A percentile compares a stretch with the other conserved stretches of the same genome.
Evolutionary conservation across 2,113 vertebrate species (phyloP).

Genomic region (Phalacrocorax aristotelis): DNA sequence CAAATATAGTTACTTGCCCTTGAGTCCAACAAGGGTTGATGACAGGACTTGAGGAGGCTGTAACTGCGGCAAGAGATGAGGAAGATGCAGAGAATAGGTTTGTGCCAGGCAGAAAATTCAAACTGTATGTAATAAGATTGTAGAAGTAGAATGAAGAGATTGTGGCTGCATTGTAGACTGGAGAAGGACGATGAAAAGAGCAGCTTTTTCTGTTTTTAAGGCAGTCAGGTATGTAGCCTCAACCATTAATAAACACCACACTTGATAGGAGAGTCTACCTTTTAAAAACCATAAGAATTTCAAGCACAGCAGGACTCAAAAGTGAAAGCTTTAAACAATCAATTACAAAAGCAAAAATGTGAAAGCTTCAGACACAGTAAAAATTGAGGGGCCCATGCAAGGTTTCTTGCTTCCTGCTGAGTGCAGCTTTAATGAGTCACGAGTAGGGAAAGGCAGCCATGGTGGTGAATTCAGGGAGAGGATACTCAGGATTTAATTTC

Average conservation of each 20-base stretch:
- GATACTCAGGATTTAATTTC: not conserved
- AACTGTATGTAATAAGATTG: not conserved
- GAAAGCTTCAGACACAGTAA: not conserved
- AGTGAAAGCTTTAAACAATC: conserved; percentile 1
- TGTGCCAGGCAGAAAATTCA: not conserved
- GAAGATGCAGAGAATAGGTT: not conserved
- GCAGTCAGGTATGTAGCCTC: not conserved
- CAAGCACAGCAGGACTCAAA: not conserved
- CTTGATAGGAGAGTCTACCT: not conserved
- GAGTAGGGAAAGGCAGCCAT: not conserved
- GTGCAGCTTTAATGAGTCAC: not conserved
- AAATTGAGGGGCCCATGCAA: not conserved
- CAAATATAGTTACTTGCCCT: not conserved
- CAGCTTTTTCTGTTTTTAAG: not conserved
- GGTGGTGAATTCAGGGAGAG: not conserved
- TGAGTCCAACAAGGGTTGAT: not conserved
- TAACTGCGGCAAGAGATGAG: not conserved
- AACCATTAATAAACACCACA: not conserved
- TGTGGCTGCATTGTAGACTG: not conserved
- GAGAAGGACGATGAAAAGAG: not conserved
- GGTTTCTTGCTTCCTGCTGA: not conserved
- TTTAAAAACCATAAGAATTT: not conserved
- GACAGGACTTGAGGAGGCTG: not conserved
- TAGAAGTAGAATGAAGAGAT: not conserved
- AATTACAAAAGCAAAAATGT: not conserved